Evolutionary conservation across 92 coral and sea anemone species (phyloP).

Genomic region (Phymanthus crucifer): DNA sequence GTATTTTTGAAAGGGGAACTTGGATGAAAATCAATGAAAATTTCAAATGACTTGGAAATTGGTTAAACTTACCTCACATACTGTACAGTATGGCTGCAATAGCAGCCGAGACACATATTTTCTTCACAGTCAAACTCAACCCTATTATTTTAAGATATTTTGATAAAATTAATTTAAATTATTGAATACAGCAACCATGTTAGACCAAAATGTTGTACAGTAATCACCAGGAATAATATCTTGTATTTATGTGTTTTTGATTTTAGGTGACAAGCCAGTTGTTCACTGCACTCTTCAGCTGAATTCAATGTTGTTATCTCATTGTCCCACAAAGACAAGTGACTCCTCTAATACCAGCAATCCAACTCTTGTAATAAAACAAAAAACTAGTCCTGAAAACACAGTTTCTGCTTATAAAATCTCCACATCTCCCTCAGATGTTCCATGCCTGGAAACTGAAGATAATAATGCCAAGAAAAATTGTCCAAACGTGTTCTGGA

Average conservation of each 20-base stretch:
- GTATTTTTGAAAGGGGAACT: no score
- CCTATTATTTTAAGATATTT: no score
- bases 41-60: no score
- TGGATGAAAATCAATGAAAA: no score
- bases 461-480: neutral
- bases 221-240: neutral
- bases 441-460: neutral
- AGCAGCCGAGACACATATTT: no score
- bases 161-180: neutral
- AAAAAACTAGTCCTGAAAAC: neutral
- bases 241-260: neutral
- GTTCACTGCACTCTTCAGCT: slow-evolving; percentile 68
- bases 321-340: neutral
- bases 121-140: no score
- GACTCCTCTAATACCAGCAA: neutral
- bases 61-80: no score
- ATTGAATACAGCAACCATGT: no score
- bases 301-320: slow-evolving; percentile 48
- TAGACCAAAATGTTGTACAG: neutral
- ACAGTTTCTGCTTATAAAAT: neutral
- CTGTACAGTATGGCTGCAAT: no score
- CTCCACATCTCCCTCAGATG: neutral
- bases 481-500: slow-evolving; percentile 58
- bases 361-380: neutral
- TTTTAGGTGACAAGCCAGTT: slow-evolving; percentile 22